Conservation (phyloP, 2,797 vertebrate genomes). For the Bradypus variegatus region DNA sequence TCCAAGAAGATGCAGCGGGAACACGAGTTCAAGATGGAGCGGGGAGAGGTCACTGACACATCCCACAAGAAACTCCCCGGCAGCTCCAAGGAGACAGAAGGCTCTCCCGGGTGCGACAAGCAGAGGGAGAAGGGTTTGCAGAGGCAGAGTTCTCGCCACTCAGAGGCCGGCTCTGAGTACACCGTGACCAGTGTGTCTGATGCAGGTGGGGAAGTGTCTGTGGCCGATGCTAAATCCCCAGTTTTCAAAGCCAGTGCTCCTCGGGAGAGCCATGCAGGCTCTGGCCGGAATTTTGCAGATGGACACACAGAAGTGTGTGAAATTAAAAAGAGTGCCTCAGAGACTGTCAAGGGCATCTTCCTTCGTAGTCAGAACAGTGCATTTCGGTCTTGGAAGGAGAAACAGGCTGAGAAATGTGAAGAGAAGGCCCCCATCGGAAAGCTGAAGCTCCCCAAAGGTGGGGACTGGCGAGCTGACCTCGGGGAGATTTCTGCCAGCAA, state of each 20-base stretch:
- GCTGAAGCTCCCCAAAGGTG: slow-evolving; percentile 67
- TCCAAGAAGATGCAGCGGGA: slow-evolving; percentile 98
- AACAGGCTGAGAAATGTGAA: slow-evolving; percentile 75
- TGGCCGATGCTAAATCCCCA: slow-evolving; percentile 72
- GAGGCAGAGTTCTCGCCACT: slow-evolving; percentile 81
- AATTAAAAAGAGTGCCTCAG: slow-evolving; percentile 82
- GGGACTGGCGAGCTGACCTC: slow-evolving; percentile 72
- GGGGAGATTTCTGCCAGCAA: slow-evolving; percentile 74
- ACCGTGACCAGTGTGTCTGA: slow-evolving; percentile 79
- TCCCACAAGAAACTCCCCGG: slow-evolving; percentile 68
- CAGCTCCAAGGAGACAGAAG: slow-evolving; percentile 41
- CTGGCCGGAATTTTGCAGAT: slow-evolving; percentile 38
- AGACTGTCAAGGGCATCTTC: slow-evolving; percentile 75
- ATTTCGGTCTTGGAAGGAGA: slow-evolving; percentile 83
- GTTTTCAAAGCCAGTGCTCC: slow-evolving; percentile 75
- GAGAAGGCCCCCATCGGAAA: slow-evolving; percentile 68
- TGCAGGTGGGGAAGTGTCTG: slow-evolving; percentile 59
- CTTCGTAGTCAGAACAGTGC: slow-evolving; percentile 83
- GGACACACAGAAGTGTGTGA: slow-evolving; percentile 68
- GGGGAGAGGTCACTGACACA: slow-evolving; percentile 80
- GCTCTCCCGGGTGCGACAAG: slow-evolving; percentile 54
- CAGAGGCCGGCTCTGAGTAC: slow-evolving; percentile 82
- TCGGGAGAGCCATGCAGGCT: slow-evolving; percentile 61
- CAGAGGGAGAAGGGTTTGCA: slow-evolving; percentile 67
- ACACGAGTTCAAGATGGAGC: slow-evolving; percentile 92